Percentiles rank a stretch among this genome's conserved stretches.
Evolutionary conservation across 2,797 vertebrate genomes (phyloP).

Genomic region (Poliocrania exsul): DNA sequence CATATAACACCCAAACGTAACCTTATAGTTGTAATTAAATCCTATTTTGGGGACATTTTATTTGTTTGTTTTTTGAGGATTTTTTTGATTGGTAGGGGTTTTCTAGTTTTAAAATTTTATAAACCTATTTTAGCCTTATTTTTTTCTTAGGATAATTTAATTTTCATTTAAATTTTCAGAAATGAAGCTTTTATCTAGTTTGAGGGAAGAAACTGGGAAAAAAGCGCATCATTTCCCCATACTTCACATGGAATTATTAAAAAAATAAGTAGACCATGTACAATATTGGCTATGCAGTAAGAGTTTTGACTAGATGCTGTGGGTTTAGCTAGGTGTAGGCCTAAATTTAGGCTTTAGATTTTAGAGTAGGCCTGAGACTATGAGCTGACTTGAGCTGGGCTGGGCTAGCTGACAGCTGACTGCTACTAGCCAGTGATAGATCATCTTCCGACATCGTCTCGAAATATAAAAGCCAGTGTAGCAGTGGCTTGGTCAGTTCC

Average conservation of each 20-base stretch:
- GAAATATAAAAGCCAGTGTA: no score
- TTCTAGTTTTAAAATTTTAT: neutral
- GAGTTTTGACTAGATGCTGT: neutral
- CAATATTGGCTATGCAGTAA: neutral
- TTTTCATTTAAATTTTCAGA: neutral
- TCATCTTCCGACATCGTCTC: no score
- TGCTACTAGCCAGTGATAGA: no score
- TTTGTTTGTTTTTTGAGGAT: accelerated
- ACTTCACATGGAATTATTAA: neutral
- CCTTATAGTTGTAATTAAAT: neutral
- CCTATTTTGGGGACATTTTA: accelerated
- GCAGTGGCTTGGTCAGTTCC: no score
- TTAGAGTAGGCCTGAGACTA: no score
- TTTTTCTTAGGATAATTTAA: neutral
- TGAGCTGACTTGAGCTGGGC: no score
- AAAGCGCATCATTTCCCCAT: accelerated
- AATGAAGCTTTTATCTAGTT: accelerated
- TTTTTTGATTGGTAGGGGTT: accelerated
- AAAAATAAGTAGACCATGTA: neutral
- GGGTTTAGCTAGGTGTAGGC: no score
- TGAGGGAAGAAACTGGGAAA: accelerated
- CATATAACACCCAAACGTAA: neutral
- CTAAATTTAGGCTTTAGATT: no score
- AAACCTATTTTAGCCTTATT: accelerated
- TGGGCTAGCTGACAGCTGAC: no score